Percentiles rank a stretch among this genome's conserved stretches.
Conservation (phyloP, 2,888 invertebrate species). For the Acrocyrtus sp. region DNA sequence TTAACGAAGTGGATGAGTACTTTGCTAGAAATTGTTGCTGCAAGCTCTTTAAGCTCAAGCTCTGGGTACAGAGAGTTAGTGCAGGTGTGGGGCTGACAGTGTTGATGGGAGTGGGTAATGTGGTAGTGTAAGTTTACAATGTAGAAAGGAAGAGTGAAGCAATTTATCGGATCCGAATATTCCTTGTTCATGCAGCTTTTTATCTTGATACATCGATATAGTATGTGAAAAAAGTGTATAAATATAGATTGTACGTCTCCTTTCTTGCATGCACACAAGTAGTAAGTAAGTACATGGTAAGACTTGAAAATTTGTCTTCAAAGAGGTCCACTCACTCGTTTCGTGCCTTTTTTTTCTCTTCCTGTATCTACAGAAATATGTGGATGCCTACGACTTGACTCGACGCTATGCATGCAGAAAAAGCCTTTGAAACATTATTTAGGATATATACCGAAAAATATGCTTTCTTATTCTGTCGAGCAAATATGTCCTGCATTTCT, state of each 20-base stretch:
- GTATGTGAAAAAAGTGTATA: not conserved
- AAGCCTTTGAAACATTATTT: not conserved
- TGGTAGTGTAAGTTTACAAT: too few relatives aligned
- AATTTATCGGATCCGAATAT: conserved; percentile 48
- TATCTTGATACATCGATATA: conserved; percentile 28
- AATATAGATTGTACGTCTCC: not conserved
- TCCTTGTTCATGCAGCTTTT: conserved; percentile 42
- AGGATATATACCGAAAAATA: conserved; percentile 4
- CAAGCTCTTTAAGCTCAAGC: too few relatives aligned
- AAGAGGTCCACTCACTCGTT: not conserved
- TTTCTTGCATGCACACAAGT: not conserved
- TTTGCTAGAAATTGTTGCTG: too few relatives aligned
- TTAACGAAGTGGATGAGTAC: too few relatives aligned
- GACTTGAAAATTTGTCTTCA: conserved; percentile 10
- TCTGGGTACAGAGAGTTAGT: too few relatives aligned
- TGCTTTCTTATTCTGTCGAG: conserved; percentile 6
- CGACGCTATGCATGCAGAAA: not conserved
- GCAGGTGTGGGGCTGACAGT: too few relatives aligned
- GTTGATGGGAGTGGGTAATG: too few relatives aligned
- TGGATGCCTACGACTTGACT: not conserved
- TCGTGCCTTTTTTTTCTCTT: not conserved
- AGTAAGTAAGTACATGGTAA: not conserved
- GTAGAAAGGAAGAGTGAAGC: conserved; percentile 38
- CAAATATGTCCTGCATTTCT: conserved; percentile 9
- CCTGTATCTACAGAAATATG: not conserved